Evolutionary conservation across 2,888 invertebrate species (phyloP).

Genomic region (Melinopterus prodromus): DNA sequence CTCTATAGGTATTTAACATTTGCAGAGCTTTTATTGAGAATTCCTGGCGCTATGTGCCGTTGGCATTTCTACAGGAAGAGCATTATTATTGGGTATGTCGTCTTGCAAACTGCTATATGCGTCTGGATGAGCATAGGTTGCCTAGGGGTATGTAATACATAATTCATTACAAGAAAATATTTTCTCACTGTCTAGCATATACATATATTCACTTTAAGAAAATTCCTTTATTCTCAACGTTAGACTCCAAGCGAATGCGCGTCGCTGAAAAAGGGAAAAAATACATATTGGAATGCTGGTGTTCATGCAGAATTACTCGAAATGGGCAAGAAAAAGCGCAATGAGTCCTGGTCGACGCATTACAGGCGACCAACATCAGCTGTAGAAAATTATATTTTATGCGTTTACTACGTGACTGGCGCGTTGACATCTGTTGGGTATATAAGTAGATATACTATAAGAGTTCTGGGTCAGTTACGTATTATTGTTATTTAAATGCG

Average conservation of each 20-base stretch:
- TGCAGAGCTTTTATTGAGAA: background rate
- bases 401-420: slow-evolving; percentile 29
- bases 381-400: slow-evolving; percentile 25
- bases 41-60: slow-evolving; percentile 27
- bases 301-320: background rate
- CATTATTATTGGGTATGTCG: slow-evolving; percentile 20
- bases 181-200: no score
- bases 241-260: slow-evolving; percentile 15
- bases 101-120: slow-evolving; percentile 29
- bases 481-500: no score
- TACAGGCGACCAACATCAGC: background rate
- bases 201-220: no score
- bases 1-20: background rate
- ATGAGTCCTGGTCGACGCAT: background rate
- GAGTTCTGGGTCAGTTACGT: no score
- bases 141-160: slow-evolving; percentile 27
- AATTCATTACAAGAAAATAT: no score
- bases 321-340: background rate
- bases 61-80: slow-evolving; percentile 27
- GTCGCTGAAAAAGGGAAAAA: background rate
- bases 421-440: slow-evolving; percentile 34
- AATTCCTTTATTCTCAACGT: no score
- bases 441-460: background rate
- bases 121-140: slow-evolving; percentile 34
- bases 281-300: slow-evolving; percentile 31